A percentile compares a stretch with the other conserved stretches of the same genome.
phyloP scores from a whole-genome alignment of 2,888 invertebrate genomes.

The Endotricha flammealis region DNA sequence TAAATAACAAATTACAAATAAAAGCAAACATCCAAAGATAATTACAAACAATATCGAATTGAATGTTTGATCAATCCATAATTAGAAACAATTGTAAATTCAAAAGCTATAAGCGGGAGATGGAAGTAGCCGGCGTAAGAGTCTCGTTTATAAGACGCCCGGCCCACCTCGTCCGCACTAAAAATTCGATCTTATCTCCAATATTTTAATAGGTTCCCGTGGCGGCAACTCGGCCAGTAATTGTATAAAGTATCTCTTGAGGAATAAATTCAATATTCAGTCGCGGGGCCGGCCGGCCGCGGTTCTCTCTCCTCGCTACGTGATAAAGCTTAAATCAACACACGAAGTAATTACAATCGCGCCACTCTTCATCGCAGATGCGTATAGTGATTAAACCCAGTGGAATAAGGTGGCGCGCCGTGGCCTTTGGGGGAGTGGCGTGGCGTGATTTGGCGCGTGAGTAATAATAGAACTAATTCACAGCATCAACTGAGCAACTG shows the following conservation, averaged over 20 bases:
- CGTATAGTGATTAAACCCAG: conserved; percentile 61
- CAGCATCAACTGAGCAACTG: no score
- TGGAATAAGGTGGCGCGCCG: conserved; percentile 2
- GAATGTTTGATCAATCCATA: conserved; percentile 69
- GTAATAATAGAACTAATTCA: neutral
- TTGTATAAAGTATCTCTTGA: conserved; percentile 62
- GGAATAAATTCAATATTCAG: conserved; percentile 66
- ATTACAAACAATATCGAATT: conserved; percentile 68
- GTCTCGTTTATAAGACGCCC: conserved; percentile 63
- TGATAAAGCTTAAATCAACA: conserved; percentile 76
- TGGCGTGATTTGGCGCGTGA: neutral
- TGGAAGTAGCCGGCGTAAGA: conserved; percentile 59
- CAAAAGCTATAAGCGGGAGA: conserved; percentile 55
- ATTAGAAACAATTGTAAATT: conserved; percentile 74
- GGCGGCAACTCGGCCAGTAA: conserved; percentile 69
- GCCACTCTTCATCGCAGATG: conserved; percentile 70
- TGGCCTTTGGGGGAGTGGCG: neutral
- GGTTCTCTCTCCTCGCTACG: conserved; percentile 42
- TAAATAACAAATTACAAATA: conserved; percentile 68
- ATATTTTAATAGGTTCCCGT: conserved; percentile 76
- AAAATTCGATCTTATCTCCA: conserved; percentile 72
- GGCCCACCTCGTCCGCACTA: conserved; percentile 68
- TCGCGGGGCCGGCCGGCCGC: conserved; percentile 34
- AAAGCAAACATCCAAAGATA: conserved; percentile 56
- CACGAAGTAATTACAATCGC: conserved; percentile 72